A percentile compares a stretch with the other conserved stretches of the same genome.
Conservation (phyloP, 2,113 vertebrate genomes). For the Gymnogyps californianus region DNA sequence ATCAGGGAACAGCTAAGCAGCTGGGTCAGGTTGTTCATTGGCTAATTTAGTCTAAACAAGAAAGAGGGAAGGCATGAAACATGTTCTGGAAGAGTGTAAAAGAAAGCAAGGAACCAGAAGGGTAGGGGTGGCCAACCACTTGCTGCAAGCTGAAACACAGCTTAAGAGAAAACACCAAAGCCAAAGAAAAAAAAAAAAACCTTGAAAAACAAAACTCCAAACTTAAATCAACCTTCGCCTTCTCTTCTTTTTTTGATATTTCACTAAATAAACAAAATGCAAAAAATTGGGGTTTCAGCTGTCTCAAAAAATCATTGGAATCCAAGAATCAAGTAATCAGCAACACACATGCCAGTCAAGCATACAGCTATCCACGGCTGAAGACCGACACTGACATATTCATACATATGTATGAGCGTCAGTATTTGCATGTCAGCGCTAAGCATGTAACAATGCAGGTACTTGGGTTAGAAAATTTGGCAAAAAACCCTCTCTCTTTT, state of each 20-base stretch:
- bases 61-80: conserved; percentile 73
- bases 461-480: conserved; percentile 65
- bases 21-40: conserved; percentile 76
- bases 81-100: conserved; percentile 72
- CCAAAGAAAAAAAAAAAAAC: not conserved
- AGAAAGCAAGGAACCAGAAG: conserved; percentile 72
- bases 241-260: not conserved
- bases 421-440: conserved; percentile 63
- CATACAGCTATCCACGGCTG: conserved; percentile 60
- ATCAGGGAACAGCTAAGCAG: conserved; percentile 76
- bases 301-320: conserved; percentile 49
- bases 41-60: conserved; percentile 76
- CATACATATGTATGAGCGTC: conserved; percentile 65
- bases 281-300: conserved; percentile 58
- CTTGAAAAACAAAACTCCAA: conserved; percentile 41
- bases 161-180: conserved; percentile 65
- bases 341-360: conserved; percentile 65
- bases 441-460: conserved; percentile 66
- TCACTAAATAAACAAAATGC: conserved; percentile 55
- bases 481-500: conserved; percentile 41
- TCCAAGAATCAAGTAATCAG: conserved; percentile 61
- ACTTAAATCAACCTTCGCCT: conserved; percentile 55
- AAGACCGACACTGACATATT: conserved; percentile 65
- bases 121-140: conserved; percentile 72
- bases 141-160: conserved; percentile 71